Percentiles rank a stretch among this genome's conserved stretches.
phyloP scores from a whole-genome alignment of 1,140 invertebrate genomes.

The Bombus polaris region DNA sequence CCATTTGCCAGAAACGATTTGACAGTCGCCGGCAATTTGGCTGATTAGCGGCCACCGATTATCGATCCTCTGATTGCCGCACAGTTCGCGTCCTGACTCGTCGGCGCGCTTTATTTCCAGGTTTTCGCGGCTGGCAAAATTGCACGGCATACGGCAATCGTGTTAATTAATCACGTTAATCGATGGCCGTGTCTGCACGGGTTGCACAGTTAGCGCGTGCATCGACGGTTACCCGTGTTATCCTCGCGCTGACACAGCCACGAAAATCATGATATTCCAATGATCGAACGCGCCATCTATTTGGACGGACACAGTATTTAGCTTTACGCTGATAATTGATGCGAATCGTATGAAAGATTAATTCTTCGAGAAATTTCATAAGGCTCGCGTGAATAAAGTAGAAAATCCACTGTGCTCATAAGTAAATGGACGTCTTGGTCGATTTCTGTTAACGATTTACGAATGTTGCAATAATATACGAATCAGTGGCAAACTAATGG shows the following conservation, averaged over 20 bases:
- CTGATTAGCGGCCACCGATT: conserved; percentile 27
- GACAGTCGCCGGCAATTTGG: conserved; percentile 20
- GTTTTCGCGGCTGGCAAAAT: conserved; percentile 25
- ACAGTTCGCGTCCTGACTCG: conserved; percentile 4
- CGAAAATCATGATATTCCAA: conserved; percentile 7
- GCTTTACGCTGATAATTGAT: not conserved
- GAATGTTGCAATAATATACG: too few species aligned
- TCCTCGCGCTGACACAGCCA: not conserved
- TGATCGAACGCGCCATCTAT: not conserved
- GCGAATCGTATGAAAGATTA: too few species aligned
- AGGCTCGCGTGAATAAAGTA: too few species aligned
- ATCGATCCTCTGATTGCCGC: conserved; percentile 12
- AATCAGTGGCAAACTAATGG: too few species aligned
- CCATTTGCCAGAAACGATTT: not conserved
- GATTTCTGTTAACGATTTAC: too few species aligned
- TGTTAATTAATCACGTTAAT: conserved; percentile 29
- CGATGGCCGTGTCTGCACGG: conserved; percentile 22
- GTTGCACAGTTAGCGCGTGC: not conserved
- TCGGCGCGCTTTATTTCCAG: conserved; percentile 30
- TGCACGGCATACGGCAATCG: conserved; percentile 28
- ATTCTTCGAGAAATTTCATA: too few species aligned
- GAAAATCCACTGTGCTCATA: too few species aligned
- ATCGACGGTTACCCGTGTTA: not conserved
- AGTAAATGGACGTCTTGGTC: too few species aligned
- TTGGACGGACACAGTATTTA: not conserved